Base-by-base conservation (phyloP, 2,797 vertebrate genomes). In the Podargus strigoides region DNA sequence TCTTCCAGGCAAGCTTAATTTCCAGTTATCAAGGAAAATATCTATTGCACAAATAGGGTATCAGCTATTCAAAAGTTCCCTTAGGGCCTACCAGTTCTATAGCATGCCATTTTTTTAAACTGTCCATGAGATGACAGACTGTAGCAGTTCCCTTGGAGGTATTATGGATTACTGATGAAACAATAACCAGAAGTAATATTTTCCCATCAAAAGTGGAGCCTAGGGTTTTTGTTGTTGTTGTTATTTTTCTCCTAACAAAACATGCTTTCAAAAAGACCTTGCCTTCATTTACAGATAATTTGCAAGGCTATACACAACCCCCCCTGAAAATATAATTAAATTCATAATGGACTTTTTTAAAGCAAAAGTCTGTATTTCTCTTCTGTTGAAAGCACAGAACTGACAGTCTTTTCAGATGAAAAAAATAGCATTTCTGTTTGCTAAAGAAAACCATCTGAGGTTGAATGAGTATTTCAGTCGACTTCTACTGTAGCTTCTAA, bases 1-100 rank as follows among this genome's bases (percentile, higher is more conserved):
- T 97, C 96, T 97, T 96, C 96, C 90, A 94, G 97, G 96, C 97
- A 97, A 97, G 97, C 97, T 97, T 96, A 97, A 97, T 97, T 97
- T 97, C 89, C 87, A 94, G 96, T 97, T 97, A 97, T 97, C 95
- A 86, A 88, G 88, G 89, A 96, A 95, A 95, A 94, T 94, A 96
- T 97, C 96, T 97, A 96, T 96, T 94, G 94, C 94, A 96, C 96
- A 97, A 97, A 96, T 90, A 95, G 93, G 91, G 94, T 92, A 97
- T 94, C 93, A 95, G 93, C 91, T 92, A 97, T 94, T 97, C 92
- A 89, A 59, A 97, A 96, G 95, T 97, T 96, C 96, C 97, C 96
- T 89, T 95, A 95, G 95, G 97, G 94, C 68, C 94, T 74, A 92
- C 91, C 69, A 86, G 94, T 94, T 95, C 96, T 91, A 93, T 69